phyloP scores from a whole-genome alignment of 2,797 vertebrate species.

The Phylloscopus collybita region DNA sequence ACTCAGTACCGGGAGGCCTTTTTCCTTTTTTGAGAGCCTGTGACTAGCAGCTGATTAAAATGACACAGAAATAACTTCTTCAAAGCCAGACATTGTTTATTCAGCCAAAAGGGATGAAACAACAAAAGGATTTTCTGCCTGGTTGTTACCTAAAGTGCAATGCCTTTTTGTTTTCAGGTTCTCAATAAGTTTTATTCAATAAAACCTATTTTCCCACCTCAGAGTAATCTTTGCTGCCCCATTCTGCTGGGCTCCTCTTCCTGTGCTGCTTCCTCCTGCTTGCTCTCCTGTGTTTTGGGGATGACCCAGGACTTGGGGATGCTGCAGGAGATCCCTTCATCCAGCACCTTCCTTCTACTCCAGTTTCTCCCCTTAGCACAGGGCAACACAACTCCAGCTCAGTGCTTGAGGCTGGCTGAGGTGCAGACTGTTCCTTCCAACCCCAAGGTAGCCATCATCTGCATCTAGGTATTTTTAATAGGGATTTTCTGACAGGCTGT shows the following conservation, averaged over 20 bases:
- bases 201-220: neutral
- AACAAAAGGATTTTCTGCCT: slow-evolving; percentile 31
- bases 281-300: accelerated
- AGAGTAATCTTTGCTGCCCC: neutral
- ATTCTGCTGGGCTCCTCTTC: neutral
- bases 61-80: slow-evolving; percentile 22
- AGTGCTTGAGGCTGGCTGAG: accelerated
- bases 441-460: neutral
- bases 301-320: accelerated
- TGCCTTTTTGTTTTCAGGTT: neutral
- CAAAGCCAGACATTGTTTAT: slow-evolving; percentile 48
- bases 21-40: neutral
- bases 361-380: neutral
- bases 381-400: neutral
- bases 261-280: neutral
- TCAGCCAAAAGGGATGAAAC: slow-evolving; percentile 9
- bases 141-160: neutral
- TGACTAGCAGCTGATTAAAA: slow-evolving; percentile 53
- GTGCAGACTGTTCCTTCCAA: neutral
- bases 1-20: neutral
- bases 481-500: neutral
- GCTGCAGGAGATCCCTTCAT: neutral
- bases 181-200: neutral
- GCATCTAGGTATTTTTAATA: neutral
- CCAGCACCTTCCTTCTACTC: accelerated